Evolutionary conservation across 2,888 invertebrate genomes (phyloP).

Genomic region (Aleiodes leptofemur): DNA sequence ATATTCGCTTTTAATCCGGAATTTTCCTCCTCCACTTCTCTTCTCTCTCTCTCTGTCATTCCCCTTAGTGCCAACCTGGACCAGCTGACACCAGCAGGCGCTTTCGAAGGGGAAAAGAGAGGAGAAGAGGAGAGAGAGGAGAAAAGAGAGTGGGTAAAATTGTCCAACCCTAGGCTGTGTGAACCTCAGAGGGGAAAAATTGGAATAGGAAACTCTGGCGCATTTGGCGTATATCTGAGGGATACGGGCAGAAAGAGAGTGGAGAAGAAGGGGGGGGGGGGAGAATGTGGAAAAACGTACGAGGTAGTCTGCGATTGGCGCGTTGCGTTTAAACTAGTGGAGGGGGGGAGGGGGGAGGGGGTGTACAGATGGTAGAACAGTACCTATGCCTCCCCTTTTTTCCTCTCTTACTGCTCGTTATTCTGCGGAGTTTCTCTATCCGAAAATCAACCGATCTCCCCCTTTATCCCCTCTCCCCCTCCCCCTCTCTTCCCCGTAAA

Average conservation of each 20-base stretch:
- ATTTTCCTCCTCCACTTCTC: conserved; percentile 27
- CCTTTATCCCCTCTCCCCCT: conserved; percentile 45
- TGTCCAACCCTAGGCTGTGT: conserved; percentile 64
- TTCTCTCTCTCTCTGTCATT: conserved; percentile 38
- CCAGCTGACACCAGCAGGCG: conserved; percentile 43
- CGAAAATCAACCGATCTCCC: conserved; percentile 40
- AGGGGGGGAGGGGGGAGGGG: conserved; percentile 25
- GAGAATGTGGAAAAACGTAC: conserved; percentile 64
- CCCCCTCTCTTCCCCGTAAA: conserved; percentile 37
- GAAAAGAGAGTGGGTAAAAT: conserved; percentile 20
- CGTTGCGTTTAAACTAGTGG: conserved; percentile 64
- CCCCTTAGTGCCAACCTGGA: conserved; percentile 15
- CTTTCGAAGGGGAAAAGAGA: conserved; percentile 55
- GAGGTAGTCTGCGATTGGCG: conserved; percentile 67
- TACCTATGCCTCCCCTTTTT: conserved; percentile 45
- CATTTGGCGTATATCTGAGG: conserved; percentile 52
- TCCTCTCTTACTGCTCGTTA: conserved; percentile 36
- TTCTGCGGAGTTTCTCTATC: conserved; percentile 19
- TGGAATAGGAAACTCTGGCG: conserved; percentile 63
- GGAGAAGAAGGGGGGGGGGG: conserved; percentile 50
- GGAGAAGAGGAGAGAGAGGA: conserved; percentile 41
- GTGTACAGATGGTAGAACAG: neutral
- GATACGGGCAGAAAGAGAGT: conserved; percentile 55
- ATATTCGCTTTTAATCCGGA: conserved; percentile 35
- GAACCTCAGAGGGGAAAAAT: conserved; percentile 74